A percentile compares a stretch with the other conserved stretches of the same genome.
Evolutionary conservation across 2,797 vertebrate genomes (phyloP).

Genomic region (Lacerta agilis): DNA sequence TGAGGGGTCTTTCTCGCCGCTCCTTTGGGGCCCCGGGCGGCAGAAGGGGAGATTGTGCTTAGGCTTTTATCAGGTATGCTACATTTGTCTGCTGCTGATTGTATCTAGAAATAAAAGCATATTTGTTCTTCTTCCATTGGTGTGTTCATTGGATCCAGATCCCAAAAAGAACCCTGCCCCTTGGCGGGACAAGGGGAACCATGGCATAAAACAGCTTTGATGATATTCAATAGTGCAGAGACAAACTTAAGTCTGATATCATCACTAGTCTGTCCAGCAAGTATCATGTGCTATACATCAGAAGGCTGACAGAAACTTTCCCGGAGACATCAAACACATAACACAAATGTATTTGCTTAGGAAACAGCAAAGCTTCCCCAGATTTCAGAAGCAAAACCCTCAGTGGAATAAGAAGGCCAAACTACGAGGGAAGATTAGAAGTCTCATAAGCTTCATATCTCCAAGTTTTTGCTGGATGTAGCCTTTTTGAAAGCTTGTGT

Average conservation of each 20-base stretch:
- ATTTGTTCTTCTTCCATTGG: no score
- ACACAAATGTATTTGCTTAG: no score
- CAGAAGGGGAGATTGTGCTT: no score
- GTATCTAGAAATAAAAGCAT: no score
- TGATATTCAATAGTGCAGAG: not conserved
- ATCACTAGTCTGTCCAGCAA: not conserved
- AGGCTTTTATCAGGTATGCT: no score
- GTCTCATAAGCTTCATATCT: not conserved
- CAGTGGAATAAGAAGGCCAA: not conserved
- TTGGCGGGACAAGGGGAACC: no score
- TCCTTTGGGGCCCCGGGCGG: no score
- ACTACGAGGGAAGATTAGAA: not conserved
- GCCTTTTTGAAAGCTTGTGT: not conserved
- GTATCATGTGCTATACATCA: not conserved
- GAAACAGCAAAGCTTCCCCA: not conserved
- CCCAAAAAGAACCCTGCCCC: no score
- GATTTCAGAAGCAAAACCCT: fast-evolving
- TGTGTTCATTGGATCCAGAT: no score
- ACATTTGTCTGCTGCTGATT: no score
- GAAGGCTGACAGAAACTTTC: not conserved
- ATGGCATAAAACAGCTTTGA: not conserved
- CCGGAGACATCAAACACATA: not conserved
- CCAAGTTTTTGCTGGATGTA: not conserved
- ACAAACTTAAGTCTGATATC: not conserved
- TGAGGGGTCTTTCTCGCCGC: no score